Evolutionary conservation across 1,140 invertebrate genomes (phyloP), one percentile per base, ranked within the genome.

Genomic region (Drosophila nigrodunni): DNA sequence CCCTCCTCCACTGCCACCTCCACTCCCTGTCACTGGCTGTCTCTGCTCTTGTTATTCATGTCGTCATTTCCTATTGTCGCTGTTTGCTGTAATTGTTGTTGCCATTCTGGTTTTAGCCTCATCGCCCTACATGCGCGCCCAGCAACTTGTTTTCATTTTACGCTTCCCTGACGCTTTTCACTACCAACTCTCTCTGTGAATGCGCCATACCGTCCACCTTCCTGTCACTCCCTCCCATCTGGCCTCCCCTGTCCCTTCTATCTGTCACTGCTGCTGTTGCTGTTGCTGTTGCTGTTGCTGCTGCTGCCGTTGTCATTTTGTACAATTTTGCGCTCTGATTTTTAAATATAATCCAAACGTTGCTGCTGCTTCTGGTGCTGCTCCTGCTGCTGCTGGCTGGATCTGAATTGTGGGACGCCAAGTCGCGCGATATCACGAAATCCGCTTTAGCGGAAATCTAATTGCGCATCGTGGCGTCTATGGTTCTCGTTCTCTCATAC

Each of bases 321-420:
- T 89, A 89, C 85, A 89, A 89, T 89, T 89, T 89, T 90, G 68
- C 85, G 85, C 85, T 89, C 85, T 89, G 86, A 89, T 89, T 89
- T 89, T 89, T 89, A 89, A 89, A 89, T 83, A 89, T 89, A 89
- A 89, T 89, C 85, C 86, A 76, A 76, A 60, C 79, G 25, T 30
- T 30, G 25, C 83, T 58, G 78, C 52, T 46, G 65, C 46, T 35
- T 41, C 69, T 49, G 54, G 60, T 59, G 58, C 61, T 66, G 64
- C 58, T 59, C 44, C 68, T 54, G 35, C 62, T 55, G 39, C 18
- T 55, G 43, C 52, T 55, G 61, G 43, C 60, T 79, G 41, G 50
- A 68, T 68, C 68, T 81, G 82, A 87, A 79, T 82, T 73, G 83
- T 79, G 64, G 72, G 73, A 71, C 74, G 80, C 60, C 78, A 85